Base-by-base conservation (phyloP, 2,888 invertebrate genomes). In the Barypeithes pellucidus region DNA sequence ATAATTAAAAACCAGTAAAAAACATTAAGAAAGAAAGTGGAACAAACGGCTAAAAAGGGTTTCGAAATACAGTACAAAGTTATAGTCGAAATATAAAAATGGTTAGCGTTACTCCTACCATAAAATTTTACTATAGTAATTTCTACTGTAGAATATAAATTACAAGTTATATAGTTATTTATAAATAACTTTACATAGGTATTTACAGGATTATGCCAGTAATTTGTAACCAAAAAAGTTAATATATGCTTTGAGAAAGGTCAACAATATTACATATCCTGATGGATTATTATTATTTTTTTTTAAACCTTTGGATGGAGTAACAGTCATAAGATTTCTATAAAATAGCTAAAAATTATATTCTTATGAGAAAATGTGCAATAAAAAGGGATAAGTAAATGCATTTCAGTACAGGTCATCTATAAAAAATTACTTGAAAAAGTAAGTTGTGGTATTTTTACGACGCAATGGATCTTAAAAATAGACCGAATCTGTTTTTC, bases 171-270 rank as follows among this genome's bases (percentile, higher is more conserved):
- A 76, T 77, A 78, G 29, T 29, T 29, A 39, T 77, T 83, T 84
- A 84, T 82, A 84, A 83, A 82, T 85, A 85, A 84, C 84, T 85
- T 84, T 85, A 86, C 85, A 86, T 85, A 85, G 85, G 85, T 86
- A 86, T 86, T 84, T 86, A 86, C 85, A 86, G 79, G 82, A 81
- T 77, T 82, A 80, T 77, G 79, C 76, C 76, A 76, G 63, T 67
- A 66, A 18, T 72, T 57, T 72, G 29, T 67, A 70, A 75, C 60
- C 59, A 66, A 75, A 65, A 63, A 36, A 60, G 52, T 68, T 68
- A 61, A 29, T 39, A 70, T 66, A 69, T 68, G 71, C 60, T 74
- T 74, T 71, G 20, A 74, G 70, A 71, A 20, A 71, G 74, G 66
- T 71, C 65, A 74, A 71, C 71, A 71, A 63, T 45, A 18, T 41